These are phyloP conservation scores for Kradibia gibbosae DNA, from an alignment of 1,140 invertebrate species.

Conservation along the genomic window DNA sequence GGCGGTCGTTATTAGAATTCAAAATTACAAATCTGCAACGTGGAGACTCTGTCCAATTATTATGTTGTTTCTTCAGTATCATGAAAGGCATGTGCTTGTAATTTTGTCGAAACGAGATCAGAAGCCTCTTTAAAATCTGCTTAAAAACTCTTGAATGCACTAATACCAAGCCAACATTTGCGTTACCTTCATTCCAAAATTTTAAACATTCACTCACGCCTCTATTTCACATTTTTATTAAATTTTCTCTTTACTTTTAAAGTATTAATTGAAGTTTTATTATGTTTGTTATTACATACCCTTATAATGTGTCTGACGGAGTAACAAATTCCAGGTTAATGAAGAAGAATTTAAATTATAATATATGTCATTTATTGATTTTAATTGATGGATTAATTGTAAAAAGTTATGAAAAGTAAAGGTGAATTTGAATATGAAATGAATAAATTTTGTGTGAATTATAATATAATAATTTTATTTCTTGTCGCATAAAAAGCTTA, in stretches of 20 bases:
- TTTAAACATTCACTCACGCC: not conserved
- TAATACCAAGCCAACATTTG: not conserved
- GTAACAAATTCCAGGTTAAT: no score
- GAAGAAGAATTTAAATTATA: no score
- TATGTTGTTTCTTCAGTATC: constrained; percentile 10
- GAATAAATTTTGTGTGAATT: no score
- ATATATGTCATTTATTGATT: no score
- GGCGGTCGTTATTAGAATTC: constrained; percentile 55
- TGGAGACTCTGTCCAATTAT: constrained; percentile 50
- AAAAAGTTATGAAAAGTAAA: no score
- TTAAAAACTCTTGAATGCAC: not conserved
- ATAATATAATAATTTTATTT: no score
- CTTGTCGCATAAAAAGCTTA: no score
- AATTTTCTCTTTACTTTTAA: no score
- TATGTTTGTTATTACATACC: not conserved
- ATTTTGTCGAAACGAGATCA: constrained; percentile 26
- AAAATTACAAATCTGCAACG: constrained; percentile 23
- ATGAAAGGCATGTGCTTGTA: not conserved
- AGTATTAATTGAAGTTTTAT: no score
- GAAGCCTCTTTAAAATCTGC: not conserved
- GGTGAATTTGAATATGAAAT: no score
- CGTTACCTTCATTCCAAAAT: not conserved
- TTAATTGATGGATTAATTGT: no score
- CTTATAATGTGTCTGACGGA: not conserved
- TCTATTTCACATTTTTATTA: not conserved